phyloP scores from a whole-genome alignment of 2,888 invertebrate genomes.

The Perdita meconis region DNA sequence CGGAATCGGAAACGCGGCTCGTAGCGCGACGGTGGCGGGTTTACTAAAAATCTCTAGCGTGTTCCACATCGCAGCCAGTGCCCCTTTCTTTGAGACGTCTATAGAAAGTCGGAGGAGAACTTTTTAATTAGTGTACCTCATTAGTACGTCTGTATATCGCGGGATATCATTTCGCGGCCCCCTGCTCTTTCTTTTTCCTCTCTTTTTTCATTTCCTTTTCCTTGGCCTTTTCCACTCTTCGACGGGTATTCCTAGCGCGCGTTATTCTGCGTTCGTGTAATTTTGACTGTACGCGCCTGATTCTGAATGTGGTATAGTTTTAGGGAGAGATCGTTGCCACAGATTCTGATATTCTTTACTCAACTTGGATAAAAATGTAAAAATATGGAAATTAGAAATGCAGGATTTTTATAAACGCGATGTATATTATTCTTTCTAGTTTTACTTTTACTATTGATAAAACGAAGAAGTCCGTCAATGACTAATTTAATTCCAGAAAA shows the following conservation, averaged over 20 bases:
- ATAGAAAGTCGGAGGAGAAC: slow-evolving; percentile 51
- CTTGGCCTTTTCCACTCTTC: neutral
- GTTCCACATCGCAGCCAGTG: slow-evolving; percentile 17
- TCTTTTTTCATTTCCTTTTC: too few relatives aligned
- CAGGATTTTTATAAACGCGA: neutral
- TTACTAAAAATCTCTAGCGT: slow-evolving; percentile 16
- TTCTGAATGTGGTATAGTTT: neutral
- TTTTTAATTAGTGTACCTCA: slow-evolving; percentile 62
- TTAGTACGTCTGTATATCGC: slow-evolving; percentile 51
- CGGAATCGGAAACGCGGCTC: slow-evolving; percentile 14
- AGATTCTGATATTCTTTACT: neutral
- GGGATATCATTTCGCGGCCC: slow-evolving; percentile 41
- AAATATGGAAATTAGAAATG: neutral
- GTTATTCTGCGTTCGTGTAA: neutral
- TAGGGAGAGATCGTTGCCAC: neutral
- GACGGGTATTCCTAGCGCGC: neutral
- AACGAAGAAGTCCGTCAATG: too few relatives aligned
- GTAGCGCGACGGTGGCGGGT: neutral
- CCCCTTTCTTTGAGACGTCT: slow-evolving; percentile 45
- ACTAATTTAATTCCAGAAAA: too few relatives aligned
- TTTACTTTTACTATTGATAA: too few relatives aligned
- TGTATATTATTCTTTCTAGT: too few relatives aligned
- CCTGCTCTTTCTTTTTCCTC: neutral
- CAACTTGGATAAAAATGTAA: neutral
- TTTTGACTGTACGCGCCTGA: neutral